These are phyloP conservation scores for Quadriops clusia DNA, from an alignment of 2,888 invertebrate genomes.

Conservation along the genomic window DNA sequence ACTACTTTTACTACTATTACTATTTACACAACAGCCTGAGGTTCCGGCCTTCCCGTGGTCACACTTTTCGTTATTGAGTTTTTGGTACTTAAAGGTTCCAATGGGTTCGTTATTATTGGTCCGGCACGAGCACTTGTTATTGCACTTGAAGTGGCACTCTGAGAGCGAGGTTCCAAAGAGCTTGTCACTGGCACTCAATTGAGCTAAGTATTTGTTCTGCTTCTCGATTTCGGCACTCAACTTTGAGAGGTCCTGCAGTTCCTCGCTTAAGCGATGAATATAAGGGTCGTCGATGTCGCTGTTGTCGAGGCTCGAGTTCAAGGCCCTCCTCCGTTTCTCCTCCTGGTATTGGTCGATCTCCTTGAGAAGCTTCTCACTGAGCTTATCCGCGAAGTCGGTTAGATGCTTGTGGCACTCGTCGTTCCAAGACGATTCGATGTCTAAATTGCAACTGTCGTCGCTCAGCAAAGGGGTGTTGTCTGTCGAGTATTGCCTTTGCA, in stretches of 20 bases:
- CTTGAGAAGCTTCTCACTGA: constrained; percentile 68
- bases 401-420: constrained; percentile 58
- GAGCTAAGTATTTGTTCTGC: constrained; percentile 45
- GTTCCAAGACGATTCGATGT: constrained; percentile 37
- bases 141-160: too few species aligned
- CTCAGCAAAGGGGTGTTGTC: constrained; percentile 27
- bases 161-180: constrained; percentile 21
- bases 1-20: constrained; percentile 5
- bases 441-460: constrained; percentile 15
- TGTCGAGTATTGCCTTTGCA: constrained; percentile 18
- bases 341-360: constrained; percentile 56
- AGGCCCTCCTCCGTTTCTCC: constrained; percentile 41
- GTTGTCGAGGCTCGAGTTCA: constrained; percentile 33
- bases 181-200: constrained; percentile 40
- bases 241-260: constrained; percentile 46
- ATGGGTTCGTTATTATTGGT: constrained; percentile 38
- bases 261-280: constrained; percentile 45
- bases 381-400: constrained; percentile 67
- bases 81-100: constrained; percentile 27
- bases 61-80: constrained; percentile 33
- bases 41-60: constrained; percentile 9
- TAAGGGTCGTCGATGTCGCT: constrained; percentile 51
- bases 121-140: too few species aligned
- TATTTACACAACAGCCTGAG: constrained; percentile 4
- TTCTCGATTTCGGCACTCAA: constrained; percentile 47